These are phyloP conservation scores for Rhynchotus rufescens DNA, from an alignment of 2,797 vertebrate species.

Conservation along the genomic window DNA sequence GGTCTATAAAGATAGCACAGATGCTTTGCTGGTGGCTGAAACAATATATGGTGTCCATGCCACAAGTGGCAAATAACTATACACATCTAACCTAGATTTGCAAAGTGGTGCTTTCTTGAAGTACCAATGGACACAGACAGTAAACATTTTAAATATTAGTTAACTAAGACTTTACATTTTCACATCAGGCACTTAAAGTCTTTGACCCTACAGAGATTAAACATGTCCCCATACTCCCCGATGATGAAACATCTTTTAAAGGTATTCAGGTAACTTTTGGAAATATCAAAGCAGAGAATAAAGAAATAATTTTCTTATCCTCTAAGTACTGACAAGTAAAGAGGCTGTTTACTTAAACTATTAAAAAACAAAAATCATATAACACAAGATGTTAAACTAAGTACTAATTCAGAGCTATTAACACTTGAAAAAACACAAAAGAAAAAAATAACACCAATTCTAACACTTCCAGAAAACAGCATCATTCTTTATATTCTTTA, in stretches of 20 bases:
- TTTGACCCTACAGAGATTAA: not conserved
- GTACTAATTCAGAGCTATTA: not conserved
- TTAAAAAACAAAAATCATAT: not conserved
- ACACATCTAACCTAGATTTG: not conserved
- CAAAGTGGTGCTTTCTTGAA: not conserved
- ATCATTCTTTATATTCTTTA: not conserved
- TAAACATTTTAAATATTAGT: not conserved
- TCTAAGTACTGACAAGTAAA: not conserved
- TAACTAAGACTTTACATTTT: not conserved
- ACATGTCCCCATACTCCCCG: not conserved
- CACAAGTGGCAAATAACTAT: not conserved
- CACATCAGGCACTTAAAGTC: not conserved
- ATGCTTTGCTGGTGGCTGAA: not conserved
- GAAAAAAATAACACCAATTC: not conserved
- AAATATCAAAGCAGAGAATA: not conserved
- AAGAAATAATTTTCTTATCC: not conserved
- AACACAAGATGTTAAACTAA: not conserved
- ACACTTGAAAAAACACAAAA: not conserved
- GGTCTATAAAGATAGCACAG: not conserved
- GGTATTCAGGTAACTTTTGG: not conserved
- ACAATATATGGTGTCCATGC: accelerated
- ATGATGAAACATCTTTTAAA: not conserved
- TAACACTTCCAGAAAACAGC: not conserved
- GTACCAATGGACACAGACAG: not conserved
- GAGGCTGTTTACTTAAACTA: not conserved